Percentiles rank a stretch among this genome's conserved stretches.
Conservation (phyloP, 2,113 vertebrate species). For the Eleginops maclovinus region DNA sequence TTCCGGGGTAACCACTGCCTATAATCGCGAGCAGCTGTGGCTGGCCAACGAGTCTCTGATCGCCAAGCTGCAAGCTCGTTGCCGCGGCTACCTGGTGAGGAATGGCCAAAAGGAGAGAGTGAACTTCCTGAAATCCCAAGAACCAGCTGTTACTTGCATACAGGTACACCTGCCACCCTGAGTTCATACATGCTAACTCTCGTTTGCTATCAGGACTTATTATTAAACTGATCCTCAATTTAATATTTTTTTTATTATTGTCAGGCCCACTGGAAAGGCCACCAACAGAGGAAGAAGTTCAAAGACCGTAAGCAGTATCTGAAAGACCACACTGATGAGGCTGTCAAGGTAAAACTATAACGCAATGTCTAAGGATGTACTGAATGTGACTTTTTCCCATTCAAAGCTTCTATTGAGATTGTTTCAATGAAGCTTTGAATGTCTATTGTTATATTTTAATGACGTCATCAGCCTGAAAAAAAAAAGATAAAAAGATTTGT, state of each 20-base stretch:
- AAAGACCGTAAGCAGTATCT: constrained; percentile 88
- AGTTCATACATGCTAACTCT: neutral
- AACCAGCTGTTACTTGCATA: constrained; percentile 92
- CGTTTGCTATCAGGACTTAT: neutral
- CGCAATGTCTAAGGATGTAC: too few relatives aligned
- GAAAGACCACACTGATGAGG: constrained; percentile 87
- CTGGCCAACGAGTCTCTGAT: constrained; percentile 94
- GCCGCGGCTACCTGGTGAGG: constrained; percentile 92
- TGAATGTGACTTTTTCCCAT: too few relatives aligned
- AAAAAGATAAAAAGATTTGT: too few relatives aligned
- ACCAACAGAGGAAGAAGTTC: constrained; percentile 92
- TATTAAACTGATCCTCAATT: neutral
- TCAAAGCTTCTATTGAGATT: too few relatives aligned
- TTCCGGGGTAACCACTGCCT: constrained; percentile 94
- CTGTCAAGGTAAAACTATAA: constrained; percentile 88
- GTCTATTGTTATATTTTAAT: too few relatives aligned
- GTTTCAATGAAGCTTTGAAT: too few relatives aligned
- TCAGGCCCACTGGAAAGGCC: constrained; percentile 95
- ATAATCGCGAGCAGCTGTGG: constrained; percentile 98
- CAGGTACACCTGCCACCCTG: constrained; percentile 80
- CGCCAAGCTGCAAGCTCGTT: constrained; percentile 92
- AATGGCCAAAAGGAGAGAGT: constrained; percentile 87
- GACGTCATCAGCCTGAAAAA: too few relatives aligned
- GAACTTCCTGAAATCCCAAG: constrained; percentile 90
- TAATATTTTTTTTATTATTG: constrained; percentile 47